These are phyloP conservation scores for Drosophila algonquin DNA, from an alignment of 2,888 invertebrate genomes.

Conservation along the genomic window DNA sequence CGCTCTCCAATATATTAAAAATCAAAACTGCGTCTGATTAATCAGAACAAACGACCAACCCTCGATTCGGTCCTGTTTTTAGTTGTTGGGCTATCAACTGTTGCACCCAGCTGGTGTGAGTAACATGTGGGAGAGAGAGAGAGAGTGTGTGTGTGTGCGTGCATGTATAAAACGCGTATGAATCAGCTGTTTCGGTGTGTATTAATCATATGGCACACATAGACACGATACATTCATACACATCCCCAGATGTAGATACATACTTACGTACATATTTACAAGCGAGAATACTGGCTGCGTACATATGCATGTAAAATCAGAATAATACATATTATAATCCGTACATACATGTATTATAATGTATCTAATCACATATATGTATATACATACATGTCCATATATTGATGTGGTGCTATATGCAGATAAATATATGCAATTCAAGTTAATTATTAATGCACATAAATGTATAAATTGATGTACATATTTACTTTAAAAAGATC, in stretches of 20 bases:
- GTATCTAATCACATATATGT: constrained; percentile 7
- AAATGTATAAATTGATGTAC: constrained; percentile 4
- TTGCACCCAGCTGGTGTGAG: constrained; percentile 64
- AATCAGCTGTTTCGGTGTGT: constrained; percentile 72
- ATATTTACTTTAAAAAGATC: constrained; percentile 12
- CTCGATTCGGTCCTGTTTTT: constrained; percentile 55
- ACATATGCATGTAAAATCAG: constrained; percentile 14
- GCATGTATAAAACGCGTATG: constrained; percentile 47
- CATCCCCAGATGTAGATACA: neutral
- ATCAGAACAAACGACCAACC: neutral
- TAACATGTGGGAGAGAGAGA: constrained; percentile 45
- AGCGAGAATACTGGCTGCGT: too few relatives aligned
- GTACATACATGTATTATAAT: neutral
- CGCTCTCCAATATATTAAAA: neutral
- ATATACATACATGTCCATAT: neutral
- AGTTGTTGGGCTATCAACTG: constrained; percentile 58
- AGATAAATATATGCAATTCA: constrained; percentile 16
- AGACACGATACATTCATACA: neutral
- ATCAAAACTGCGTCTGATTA: neutral
- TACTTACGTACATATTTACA: neutral
- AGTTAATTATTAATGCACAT: constrained; percentile 9
- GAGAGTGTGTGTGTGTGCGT: constrained; percentile 24
- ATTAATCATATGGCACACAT: constrained; percentile 73
- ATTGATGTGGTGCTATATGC: constrained; percentile 1
- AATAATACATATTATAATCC: constrained; percentile 26